phyloP scores from a whole-genome alignment of 2,888 invertebrate species.

The Strigamia crassipes region DNA sequence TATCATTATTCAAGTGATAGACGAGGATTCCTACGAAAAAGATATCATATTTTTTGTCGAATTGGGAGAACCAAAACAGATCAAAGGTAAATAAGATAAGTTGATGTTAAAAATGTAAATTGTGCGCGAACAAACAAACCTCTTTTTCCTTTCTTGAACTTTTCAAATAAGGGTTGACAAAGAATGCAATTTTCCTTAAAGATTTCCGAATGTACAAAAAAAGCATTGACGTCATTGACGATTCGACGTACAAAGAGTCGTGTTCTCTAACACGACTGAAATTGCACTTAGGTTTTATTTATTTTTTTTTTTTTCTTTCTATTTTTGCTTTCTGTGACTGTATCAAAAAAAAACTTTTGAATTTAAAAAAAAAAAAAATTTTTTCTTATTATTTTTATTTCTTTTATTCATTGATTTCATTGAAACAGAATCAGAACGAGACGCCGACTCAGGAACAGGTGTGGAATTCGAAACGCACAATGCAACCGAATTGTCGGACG shows the following conservation, averaged over 20 bases:
- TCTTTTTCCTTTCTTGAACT: background rate
- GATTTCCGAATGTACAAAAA: background rate
- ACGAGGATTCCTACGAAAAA: conserved; percentile 98
- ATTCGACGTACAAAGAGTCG: background rate
- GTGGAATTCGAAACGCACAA: conserved; percentile 44
- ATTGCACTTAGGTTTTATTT: background rate
- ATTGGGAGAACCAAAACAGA: conserved; percentile 83
- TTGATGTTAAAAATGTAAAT: background rate
- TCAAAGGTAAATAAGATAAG: conserved; percentile 70
- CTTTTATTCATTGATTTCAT: background rate
- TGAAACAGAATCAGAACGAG: conserved; percentile 39
- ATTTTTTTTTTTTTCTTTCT: background rate
- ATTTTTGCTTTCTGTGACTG: background rate
- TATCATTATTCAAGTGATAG: conserved; percentile 83
- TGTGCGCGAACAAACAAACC: background rate
- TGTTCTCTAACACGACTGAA: conserved; percentile 6
- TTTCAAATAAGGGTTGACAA: background rate
- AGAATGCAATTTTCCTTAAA: background rate
- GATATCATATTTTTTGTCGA: conserved; percentile 91
- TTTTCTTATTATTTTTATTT: background rate
- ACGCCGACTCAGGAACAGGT: conserved; percentile 44
- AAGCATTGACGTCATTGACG: background rate
- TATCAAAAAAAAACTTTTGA: background rate
- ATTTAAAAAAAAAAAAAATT: background rate
- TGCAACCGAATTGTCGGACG: conserved; percentile 61